Conservation (phyloP, 2,888 invertebrate species). For the Tetheella fluctuosa region DNA sequence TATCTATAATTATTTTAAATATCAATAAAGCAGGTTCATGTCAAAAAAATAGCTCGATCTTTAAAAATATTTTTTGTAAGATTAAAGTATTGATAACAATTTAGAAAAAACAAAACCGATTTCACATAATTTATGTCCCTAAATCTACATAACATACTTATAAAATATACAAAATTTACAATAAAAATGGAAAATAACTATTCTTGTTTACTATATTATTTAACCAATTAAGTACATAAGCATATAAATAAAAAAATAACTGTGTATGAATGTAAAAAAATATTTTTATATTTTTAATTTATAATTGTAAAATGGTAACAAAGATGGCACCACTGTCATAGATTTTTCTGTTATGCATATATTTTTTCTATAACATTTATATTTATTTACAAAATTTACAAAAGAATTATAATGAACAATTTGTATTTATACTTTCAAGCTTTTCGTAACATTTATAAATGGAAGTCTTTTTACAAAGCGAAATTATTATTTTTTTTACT, state of each 20-base stretch:
- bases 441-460: slow-evolving; percentile 19
- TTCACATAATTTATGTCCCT: background rate
- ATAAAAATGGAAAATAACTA: slow-evolving; percentile 28
- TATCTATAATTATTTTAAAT: background rate
- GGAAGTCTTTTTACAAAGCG: slow-evolving; percentile 11
- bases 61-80: background rate
- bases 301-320: slow-evolving; percentile 70
- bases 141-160: slow-evolving; percentile 23
- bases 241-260: slow-evolving; percentile 50
- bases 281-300: slow-evolving; percentile 22
- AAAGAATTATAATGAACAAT: too few species aligned
- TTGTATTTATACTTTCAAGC: background rate
- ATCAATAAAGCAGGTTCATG: background rate
- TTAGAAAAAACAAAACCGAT: background rate
- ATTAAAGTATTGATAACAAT: background rate
- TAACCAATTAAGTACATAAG: slow-evolving; percentile 39
- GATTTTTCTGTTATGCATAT: slow-evolving; percentile 22
- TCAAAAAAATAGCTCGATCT: background rate
- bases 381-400: slow-evolving; percentile 12
- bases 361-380: slow-evolving; percentile 20
- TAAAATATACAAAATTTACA: slow-evolving; percentile 25
- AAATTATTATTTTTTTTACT: background rate
- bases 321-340: slow-evolving; percentile 70
- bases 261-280: slow-evolving; percentile 24
- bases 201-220: slow-evolving; percentile 26